Base-by-base conservation (phyloP, 2,888 invertebrate species). In the Iselma pallidipennis region DNA sequence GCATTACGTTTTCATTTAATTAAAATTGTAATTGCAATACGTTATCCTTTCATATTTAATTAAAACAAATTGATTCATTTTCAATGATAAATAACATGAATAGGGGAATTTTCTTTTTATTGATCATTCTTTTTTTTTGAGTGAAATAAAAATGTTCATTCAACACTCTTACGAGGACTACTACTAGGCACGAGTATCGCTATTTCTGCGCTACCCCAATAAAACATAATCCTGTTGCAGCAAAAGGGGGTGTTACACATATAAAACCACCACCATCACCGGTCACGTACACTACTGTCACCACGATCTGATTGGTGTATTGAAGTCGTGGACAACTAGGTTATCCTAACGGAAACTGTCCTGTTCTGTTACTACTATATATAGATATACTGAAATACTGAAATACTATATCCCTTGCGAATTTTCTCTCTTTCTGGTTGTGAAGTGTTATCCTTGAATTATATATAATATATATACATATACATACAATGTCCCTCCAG, bases 251-350 rank as follows among this genome's bases (percentile, higher is more conserved):
- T 45, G 45, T 21, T 23, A 45, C 23, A 23, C 12, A n/a, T 12
- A 23, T 23, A 16, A 23, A 45, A 21, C 21, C 42, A 42, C 42
- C 19, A 42, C 19, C 21, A 19, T 45, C 45, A 64, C 70, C 58
- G 66, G 68, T 71, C 72, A 73, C 73, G 72, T 72, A 61, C 59
- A 49, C 49, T 62, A 53, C 50, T 55, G 61, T 61, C 54, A 66
- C 71, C 70, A 54, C 67, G 65, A 69, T 66, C 71, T 74, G 74
- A 74, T 73, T 74, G 74, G 71, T 68, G 72, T 70, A 74, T 74
- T 74, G 73, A 73, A 70, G 68, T 64, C 66, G 66, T 62, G 66
- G 69, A 71, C 72, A 73, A 74, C 71, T 66, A 71, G 71, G 72
- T 73, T 74, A 74, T 67, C 62, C 70, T 33, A 66, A 66, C 70